Base-by-base conservation (phyloP, 2,113 vertebrate species). In the Kryptolebias marmoratus region DNA sequence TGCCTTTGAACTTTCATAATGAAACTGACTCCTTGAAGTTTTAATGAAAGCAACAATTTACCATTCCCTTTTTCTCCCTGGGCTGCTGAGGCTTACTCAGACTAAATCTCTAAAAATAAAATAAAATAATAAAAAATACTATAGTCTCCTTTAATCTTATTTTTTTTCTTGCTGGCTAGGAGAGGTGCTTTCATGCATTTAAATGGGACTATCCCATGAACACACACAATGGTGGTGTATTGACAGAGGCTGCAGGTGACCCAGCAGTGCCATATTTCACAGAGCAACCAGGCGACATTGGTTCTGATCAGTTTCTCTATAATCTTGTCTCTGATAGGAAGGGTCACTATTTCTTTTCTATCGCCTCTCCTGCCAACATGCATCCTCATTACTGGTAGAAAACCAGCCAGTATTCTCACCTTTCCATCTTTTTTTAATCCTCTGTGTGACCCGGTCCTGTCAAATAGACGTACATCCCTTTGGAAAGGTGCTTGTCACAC, bases 31-130 rank as follows among this genome's bases (percentile, higher is more conserved):
- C 84, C 85, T 92, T 94, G 90, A 93, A 92, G 92, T 91, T 94
- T 93, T 91, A 93, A 92, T 93, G 91, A 92, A 94, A 91, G 91
- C 85, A 88, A 90, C 88, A 86, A 91, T 92, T 90, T 89, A 87
- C 81, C 68, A 90, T 91, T 89, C 71, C 64, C 71, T 85, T 92
- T 89, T 85, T 84, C 77, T 81, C 79, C 77, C 57, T 69, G 53
- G 31, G 68, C 85, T 82, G 49, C 72, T 5, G 64, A 78, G 79
- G 82, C 73, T 85, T 88, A 81, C 80, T 77, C 55, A 64, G 64
- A 72, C 75, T 62, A 75, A 67, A 77, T 84, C 62, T 73, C 58
- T 49, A 14, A 71, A 80, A 77, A 79, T 45, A 71, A 64, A 44
- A 47, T 54, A 50, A 62, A 69, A 69, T 65, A 63, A 62, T 30